A percentile compares a stretch with the other conserved stretches of the same genome.
Evolutionary conservation across 2,113 vertebrate genomes (phyloP).

Genomic region (Lampris megalopsis): DNA sequence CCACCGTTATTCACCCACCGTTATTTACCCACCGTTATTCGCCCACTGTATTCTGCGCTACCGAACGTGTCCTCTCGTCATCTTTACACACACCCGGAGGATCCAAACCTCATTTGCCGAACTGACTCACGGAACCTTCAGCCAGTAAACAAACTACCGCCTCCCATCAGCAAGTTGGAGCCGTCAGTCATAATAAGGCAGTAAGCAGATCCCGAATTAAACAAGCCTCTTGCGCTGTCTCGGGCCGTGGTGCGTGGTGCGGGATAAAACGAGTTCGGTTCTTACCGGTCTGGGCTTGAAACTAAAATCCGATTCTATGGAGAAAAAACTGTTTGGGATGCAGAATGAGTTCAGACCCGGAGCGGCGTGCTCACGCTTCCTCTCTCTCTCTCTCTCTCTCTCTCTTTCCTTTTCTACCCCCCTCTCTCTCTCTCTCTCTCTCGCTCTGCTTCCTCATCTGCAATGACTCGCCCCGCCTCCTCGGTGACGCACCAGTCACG

Average conservation of each 20-base stretch:
- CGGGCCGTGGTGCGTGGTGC: too few relatives aligned
- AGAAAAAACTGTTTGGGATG: background rate
- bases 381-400: background rate
- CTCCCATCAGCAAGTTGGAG: constrained; percentile 43
- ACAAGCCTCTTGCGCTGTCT: too few relatives aligned
- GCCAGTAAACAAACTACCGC: too few relatives aligned
- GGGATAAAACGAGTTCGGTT: accelerated
- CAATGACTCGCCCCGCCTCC: constrained; percentile 37
- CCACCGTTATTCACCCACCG: background rate
- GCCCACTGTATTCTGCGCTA: too few relatives aligned
- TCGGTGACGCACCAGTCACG: background rate
- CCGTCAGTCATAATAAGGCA: constrained; percentile 4
- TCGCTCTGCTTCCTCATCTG: background rate
- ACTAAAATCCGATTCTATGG: background rate
- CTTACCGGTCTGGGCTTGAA: background rate
- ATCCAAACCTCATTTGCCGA: too few relatives aligned
- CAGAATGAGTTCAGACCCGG: background rate
- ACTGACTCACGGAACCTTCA: background rate
- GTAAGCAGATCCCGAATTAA: background rate
- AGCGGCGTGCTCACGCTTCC: constrained; percentile 2
- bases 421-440: background rate
- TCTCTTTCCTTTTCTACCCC: background rate
- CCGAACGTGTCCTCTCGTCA: too few relatives aligned
- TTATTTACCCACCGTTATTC: background rate
- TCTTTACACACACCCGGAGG: too few relatives aligned